These are phyloP conservation scores for Steatornis caripensis DNA, from an alignment of 2,113 vertebrate species.

Conservation along the genomic window DNA sequence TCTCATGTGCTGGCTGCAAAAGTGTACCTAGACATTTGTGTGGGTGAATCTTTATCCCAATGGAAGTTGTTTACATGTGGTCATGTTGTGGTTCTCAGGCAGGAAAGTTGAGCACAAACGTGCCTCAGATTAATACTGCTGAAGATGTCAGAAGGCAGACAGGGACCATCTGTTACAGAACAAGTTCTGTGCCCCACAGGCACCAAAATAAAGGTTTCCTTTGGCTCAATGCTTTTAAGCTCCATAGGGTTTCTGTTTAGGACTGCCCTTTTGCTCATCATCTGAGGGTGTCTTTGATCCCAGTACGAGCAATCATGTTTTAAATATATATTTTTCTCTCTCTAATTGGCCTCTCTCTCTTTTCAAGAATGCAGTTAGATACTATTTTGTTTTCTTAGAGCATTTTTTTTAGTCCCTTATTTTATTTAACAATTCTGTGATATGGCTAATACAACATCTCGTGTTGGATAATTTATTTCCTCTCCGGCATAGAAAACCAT, in stretches of 20 bases:
- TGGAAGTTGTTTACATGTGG: background rate
- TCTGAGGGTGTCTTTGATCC: background rate
- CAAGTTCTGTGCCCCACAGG: background rate
- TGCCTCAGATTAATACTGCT: background rate
- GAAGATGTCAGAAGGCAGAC: background rate
- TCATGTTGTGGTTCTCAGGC: background rate
- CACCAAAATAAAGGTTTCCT: background rate
- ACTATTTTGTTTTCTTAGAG: background rate
- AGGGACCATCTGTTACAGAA: background rate
- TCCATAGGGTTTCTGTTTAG: background rate
- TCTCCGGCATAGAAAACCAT: background rate
- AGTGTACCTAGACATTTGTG: background rate
- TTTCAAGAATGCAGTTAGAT: background rate
- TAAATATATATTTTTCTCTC: background rate
- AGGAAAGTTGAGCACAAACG: background rate
- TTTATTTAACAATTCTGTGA: background rate
- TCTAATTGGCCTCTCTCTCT: background rate
- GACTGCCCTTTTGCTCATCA: background rate
- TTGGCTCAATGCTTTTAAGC: background rate
- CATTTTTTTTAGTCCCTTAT: background rate
- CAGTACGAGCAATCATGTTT: background rate
- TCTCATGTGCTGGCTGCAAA: background rate
- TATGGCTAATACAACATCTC: background rate
- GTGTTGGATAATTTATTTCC: constrained; percentile 13
- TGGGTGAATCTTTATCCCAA: background rate